Conservation (phyloP, 1,140 invertebrate genomes). For the Fopius arisanus region DNA sequence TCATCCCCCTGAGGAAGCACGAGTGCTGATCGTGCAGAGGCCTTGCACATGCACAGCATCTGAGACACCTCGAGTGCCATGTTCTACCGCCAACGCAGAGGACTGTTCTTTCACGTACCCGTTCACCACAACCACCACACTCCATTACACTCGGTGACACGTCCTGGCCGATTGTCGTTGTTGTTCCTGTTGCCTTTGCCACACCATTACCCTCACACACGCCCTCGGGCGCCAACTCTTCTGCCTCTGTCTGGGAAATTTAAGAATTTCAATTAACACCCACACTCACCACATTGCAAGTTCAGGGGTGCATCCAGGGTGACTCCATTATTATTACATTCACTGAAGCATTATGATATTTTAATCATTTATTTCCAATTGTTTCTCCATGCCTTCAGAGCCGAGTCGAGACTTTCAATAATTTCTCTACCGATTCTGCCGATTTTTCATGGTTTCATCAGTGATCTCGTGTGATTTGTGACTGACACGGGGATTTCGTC, state of each 20-base stretch:
- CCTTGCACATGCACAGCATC: conserved; percentile 58
- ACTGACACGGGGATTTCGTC: too few species aligned
- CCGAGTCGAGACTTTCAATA: neutral
- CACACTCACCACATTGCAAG: too few species aligned
- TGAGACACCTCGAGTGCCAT: conserved; percentile 62
- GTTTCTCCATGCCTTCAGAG: neutral
- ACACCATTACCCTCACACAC: conserved; percentile 31
- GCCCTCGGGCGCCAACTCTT: conserved; percentile 32
- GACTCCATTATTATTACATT: too few species aligned
- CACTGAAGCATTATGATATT: too few species aligned
- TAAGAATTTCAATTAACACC: neutral
- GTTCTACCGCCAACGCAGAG: conserved; percentile 60
- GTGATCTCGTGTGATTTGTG: too few species aligned
- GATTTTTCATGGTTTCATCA: too few species aligned
- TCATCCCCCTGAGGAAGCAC: conserved; percentile 59
- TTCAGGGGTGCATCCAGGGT: too few species aligned
- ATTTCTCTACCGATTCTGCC: neutral
- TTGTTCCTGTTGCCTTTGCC: conserved; percentile 28
- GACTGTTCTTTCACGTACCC: conserved; percentile 57
- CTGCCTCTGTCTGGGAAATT: conserved; percentile 33
- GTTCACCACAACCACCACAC: conserved; percentile 61
- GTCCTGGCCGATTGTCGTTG: conserved; percentile 33
- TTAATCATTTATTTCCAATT: too few species aligned
- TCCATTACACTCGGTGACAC: conserved; percentile 54
- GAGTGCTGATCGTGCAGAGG: conserved; percentile 61